Percentiles rank a stretch among this genome's conserved stretches.
These are phyloP conservation scores for Tenrec ecaudatus DNA, from an alignment of 2,113 vertebrate genomes.

Conservation along the genomic window DNA sequence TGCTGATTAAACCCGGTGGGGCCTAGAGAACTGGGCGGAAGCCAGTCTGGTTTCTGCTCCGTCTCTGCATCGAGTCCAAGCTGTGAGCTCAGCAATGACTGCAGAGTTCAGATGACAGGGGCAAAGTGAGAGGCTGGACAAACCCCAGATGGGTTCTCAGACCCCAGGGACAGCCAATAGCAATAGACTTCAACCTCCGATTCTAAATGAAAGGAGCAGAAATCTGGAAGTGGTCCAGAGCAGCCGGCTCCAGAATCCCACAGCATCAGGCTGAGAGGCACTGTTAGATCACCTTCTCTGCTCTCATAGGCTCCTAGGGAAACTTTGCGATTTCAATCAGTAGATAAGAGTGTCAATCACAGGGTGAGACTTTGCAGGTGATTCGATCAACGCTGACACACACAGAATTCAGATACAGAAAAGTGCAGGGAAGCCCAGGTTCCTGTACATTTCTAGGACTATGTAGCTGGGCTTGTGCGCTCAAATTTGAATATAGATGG, in stretches of 20 bases:
- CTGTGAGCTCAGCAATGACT: conserved; percentile 51
- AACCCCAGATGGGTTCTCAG: conserved; percentile 56
- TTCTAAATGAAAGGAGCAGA: conserved; percentile 70
- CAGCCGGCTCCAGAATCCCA: conserved; percentile 25
- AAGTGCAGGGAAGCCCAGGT: not conserved
- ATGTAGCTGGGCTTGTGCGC: not conserved
- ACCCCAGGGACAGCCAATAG: conserved; percentile 46
- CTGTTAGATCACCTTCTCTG: not conserved
- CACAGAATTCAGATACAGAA: not conserved
- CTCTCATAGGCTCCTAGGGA: not conserved
- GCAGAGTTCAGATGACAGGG: conserved; percentile 9
- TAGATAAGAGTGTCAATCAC: conserved; percentile 40
- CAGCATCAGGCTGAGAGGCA: conserved; percentile 33
- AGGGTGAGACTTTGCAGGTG: not conserved
- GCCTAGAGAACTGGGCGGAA: conserved; percentile 54
- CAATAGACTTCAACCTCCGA: conserved; percentile 59
- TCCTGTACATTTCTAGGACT: conserved; percentile 14
- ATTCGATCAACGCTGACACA: conserved; percentile 16
- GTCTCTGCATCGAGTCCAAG: conserved; percentile 60
- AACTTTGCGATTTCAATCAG: conserved; percentile 22
- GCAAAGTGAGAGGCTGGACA: conserved; percentile 59
- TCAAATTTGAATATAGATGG: conserved; percentile 22
- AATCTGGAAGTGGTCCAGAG: conserved; percentile 64
- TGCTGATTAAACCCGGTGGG: conserved; percentile 73
- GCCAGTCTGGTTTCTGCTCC: conserved; percentile 68